phyloP scores from a whole-genome alignment of 1,140 invertebrate species.

The Meloidogyne floridensis region DNA sequence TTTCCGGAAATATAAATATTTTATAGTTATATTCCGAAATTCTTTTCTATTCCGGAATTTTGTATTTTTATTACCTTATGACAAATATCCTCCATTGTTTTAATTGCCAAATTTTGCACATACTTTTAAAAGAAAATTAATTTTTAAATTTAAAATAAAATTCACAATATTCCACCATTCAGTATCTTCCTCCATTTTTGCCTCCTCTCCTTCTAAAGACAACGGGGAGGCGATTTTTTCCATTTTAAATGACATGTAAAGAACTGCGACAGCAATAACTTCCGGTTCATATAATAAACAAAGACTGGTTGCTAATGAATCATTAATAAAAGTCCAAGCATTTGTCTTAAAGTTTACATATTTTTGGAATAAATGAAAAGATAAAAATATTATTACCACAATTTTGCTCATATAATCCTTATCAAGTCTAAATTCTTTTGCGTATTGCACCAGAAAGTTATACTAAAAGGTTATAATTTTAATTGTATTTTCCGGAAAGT shows the following conservation, averaged over 20 bases:
- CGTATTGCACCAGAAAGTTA: slow-evolving; percentile 88
- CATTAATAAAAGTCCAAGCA: slow-evolving; percentile 99
- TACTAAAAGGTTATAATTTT: slow-evolving; percentile 70
- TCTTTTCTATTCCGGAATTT: too few species aligned
- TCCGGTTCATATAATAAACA: slow-evolving; percentile 98
- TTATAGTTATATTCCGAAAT: too few species aligned
- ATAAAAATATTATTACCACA: slow-evolving; percentile 76
- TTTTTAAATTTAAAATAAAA: neutral
- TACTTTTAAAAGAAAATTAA: slow-evolving; percentile 40
- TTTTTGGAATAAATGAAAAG: neutral
- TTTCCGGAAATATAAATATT: too few species aligned
- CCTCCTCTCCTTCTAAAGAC: slow-evolving; percentile 68
- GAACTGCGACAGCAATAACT: slow-evolving; percentile 64
- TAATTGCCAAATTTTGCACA: slow-evolving; percentile 34
- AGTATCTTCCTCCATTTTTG: slow-evolving; percentile 77
- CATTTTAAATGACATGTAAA: slow-evolving; percentile 59
- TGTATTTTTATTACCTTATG: slow-evolving; percentile 60
- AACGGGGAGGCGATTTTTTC: slow-evolving; percentile 29
- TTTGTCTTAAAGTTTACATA: slow-evolving; percentile 85
- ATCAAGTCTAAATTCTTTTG: slow-evolving; percentile 87
- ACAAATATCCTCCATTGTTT: slow-evolving; percentile 55
- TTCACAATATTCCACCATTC: slow-evolving; percentile 33
- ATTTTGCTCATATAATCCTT: slow-evolving; percentile 89
- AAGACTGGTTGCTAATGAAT: slow-evolving; percentile 92
- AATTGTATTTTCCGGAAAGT: too few species aligned